Evolutionary conservation across 2,888 invertebrate species (phyloP).

Genomic region (Pseudococcus jackbeardsleyi): DNA sequence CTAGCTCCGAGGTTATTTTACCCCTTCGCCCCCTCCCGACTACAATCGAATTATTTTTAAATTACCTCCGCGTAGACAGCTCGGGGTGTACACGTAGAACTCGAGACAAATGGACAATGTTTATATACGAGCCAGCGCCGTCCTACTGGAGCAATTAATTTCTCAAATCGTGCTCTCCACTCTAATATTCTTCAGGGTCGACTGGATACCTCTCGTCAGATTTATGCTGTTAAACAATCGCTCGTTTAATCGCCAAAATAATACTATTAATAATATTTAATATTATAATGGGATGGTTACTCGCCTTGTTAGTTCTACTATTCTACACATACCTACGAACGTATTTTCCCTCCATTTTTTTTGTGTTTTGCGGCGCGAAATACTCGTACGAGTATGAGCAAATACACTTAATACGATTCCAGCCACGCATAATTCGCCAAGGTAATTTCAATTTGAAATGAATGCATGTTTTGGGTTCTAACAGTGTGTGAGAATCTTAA

Average conservation of each 20-base stretch:
- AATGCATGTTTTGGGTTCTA: background rate
- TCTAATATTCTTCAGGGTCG: background rate
- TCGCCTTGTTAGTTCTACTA: background rate
- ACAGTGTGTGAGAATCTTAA: background rate
- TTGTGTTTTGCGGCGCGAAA: background rate
- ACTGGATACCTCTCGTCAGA: background rate
- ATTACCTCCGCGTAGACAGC: background rate
- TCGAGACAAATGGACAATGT: slow-evolving; percentile 10
- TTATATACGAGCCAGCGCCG: background rate
- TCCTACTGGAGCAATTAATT: background rate
- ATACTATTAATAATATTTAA: background rate
- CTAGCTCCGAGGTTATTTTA: background rate
- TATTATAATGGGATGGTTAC: background rate
- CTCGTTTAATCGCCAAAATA: slow-evolving; percentile 2
- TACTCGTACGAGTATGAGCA: background rate
- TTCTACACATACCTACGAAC: too few species aligned
- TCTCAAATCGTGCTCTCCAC: slow-evolving; percentile 1
- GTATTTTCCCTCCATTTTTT: slow-evolving; percentile 9
- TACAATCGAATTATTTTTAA: background rate
- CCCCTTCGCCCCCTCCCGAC: background rate
- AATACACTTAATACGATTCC: background rate
- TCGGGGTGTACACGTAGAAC: background rate
- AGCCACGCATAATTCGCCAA: slow-evolving; percentile 7
- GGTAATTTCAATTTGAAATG: background rate
- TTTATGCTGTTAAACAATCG: background rate